Percentiles rank a stretch among this genome's conserved stretches.
Evolutionary conservation across 2,113 vertebrate genomes (phyloP).

Genomic region (Eptatretus burgeri): DNA sequence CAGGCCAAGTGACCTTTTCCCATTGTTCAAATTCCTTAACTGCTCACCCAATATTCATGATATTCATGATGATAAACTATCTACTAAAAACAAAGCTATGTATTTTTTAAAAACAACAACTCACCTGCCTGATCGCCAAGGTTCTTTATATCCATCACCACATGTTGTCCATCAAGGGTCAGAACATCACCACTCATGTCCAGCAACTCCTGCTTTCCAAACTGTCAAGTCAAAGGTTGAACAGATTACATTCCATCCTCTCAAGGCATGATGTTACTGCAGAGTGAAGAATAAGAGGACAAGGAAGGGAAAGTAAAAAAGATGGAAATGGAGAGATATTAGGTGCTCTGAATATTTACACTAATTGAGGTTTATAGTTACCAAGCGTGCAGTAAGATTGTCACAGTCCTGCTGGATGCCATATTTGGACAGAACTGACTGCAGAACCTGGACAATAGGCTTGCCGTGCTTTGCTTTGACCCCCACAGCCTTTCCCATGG

Average conservation of each 20-base stretch:
- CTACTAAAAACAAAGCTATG: too few species aligned
- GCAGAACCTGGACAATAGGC: constrained; percentile 66
- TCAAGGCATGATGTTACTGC: neutral
- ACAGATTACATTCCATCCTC: neutral
- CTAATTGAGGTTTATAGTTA: too few species aligned
- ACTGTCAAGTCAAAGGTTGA: constrained; percentile 21
- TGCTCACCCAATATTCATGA: too few species aligned
- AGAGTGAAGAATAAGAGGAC: too few species aligned
- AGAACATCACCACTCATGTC: constrained; percentile 83
- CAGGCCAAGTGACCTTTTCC: too few species aligned
- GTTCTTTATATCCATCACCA: constrained; percentile 47
- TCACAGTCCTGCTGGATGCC: constrained; percentile 29
- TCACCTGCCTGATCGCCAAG: constrained; percentile 35
- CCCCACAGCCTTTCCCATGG: constrained; percentile 80
- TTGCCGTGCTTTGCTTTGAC: constrained; percentile 93
- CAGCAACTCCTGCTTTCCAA: constrained; percentile 53
- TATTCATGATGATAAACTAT: too few species aligned
- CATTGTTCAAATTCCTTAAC: too few species aligned
- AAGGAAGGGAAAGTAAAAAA: too few species aligned
- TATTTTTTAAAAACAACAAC: neutral
- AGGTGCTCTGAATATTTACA: too few species aligned
- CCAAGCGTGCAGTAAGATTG: too few species aligned
- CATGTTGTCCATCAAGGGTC: constrained; percentile 68
- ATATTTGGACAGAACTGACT: constrained; percentile 81
- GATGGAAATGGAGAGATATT: too few species aligned